Base-by-base conservation (phyloP, 2,888 invertebrate genomes). In the Tricholauxania praeusta region DNA sequence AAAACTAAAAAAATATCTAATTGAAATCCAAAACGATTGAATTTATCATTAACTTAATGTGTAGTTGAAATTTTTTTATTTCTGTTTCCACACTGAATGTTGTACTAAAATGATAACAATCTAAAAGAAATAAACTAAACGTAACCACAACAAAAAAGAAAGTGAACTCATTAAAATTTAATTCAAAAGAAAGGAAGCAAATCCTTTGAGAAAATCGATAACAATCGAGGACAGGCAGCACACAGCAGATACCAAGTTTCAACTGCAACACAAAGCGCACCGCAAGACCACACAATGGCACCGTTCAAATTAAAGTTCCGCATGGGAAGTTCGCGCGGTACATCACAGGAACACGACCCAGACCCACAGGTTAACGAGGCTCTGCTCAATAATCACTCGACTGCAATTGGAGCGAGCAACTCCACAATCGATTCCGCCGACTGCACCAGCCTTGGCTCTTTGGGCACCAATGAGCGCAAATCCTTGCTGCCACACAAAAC, bases 271-370 rank as follows among this genome's bases (percentile, higher is more conserved):
- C n/a, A 39, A n/a, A 19, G 14, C 62, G 28, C 28, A n/a, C 48
- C 15, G 10, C 15, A 28, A 12, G 47, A 15, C 15, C 53, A 62
- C 55, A 19, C 57, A 49, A 88, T 88, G 88, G 88, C 88, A 52
- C 88, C 88, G 32, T 88, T 88, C 77, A 88, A 88, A 80, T 81
- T 88, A 57, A 87, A 87, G 81, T 88, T 88, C 81, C 87, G 88
- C 72, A 87, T 87, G 87, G 86, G 87, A 70, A 82, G 87, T 79
- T 87, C 87, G 22, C 81, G 88, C 53, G 87, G 87, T 78, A 85
- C 87, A 68, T 88, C 88, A 52, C 88, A 88, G 78, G 88, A 88
- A 76, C 85, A 86, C 64, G 86, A 86, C 79, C 82, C 86, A 59
- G 86, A 87, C 77, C 86, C 86, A 72, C 86, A 86, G 72, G 86